Base-by-base conservation (phyloP, 2,797 vertebrate genomes). In the Mus minutoides region DNA sequence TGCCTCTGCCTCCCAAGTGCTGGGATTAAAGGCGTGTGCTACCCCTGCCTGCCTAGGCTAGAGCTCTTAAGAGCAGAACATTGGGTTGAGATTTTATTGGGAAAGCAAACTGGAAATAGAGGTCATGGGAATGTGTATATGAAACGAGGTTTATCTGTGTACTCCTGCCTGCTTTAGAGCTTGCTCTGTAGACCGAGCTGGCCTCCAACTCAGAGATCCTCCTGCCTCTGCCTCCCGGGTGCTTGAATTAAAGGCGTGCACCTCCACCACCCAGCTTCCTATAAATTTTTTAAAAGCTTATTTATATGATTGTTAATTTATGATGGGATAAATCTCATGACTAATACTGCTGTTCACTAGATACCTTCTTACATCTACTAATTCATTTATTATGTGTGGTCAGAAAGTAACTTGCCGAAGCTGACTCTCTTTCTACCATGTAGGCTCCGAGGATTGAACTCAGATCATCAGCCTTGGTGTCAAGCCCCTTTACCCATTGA, bases 301-400 rank as follows among this genome's bases (percentile, higher is more conserved):
- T 77, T 60, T 91, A 93, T 49, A 6, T 86, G 56, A 79, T 95
- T 90, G 52, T 29, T 17, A 93, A 86, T 91, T 91, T 87, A 85
- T 97, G 19, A 62, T 89, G 26, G 84, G 85, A 6, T 79, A 92
- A 91, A 92, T 92, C 22, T 92, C 77, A 76, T 95, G 16, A 92
- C 54, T 91, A 69, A 75, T 76, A 87, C 56, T 82, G 79, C 73
- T 69, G 37, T 83, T 26, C 31, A 79, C 37, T 56, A 73, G 79
- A 19, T 78, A 54, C 40, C 67, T 94, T 37, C 92, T 69, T 46
- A 43, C 82, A 34, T 21, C 9, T 84, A 84, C 64, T 46, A 58
- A 29, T 62, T 29, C 13, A 43, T 43, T 83, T 43, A 60, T 17
- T 60, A 5, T 60, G 56, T 83, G n/a, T 40, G 56, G 22, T 83